phyloP scores from a whole-genome alignment of 2,113 vertebrate species.

The Mystacornis crossleyi region DNA sequence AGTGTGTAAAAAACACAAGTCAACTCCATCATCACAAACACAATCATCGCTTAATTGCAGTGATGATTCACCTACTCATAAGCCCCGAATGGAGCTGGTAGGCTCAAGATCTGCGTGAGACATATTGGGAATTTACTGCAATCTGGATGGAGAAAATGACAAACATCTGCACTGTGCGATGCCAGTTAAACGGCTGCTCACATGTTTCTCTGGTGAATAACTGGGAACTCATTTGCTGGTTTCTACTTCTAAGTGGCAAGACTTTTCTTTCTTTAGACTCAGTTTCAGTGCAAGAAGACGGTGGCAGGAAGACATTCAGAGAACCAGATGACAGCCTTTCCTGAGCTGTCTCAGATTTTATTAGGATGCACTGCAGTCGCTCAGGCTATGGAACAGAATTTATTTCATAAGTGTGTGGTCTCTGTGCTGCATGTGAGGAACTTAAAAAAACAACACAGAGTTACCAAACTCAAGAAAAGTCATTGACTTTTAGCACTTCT shows the following conservation, averaged over 20 bases:
- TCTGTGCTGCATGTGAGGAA: neutral
- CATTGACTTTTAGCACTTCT: neutral
- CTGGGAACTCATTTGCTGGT: neutral
- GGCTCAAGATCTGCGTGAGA: neutral
- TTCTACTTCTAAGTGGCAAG: neutral
- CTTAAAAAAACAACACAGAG: neutral
- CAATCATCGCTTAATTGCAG: neutral
- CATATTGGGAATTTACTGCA: fast-evolving
- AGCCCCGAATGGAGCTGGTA: neutral
- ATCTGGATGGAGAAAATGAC: neutral
- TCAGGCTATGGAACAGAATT: neutral
- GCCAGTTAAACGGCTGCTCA: neutral
- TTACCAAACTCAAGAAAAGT: neutral
- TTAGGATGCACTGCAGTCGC: neutral
- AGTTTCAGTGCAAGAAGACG: neutral
- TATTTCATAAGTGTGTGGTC: neutral
- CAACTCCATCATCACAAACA: neutral
- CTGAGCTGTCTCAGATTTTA: neutral
- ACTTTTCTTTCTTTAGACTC: neutral
- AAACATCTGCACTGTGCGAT: neutral
- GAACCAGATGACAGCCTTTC: neutral
- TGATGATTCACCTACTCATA: neutral
- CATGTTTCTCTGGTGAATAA: neutral
- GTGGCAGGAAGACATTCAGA: neutral
- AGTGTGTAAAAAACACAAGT: neutral